These are phyloP conservation scores for Drosophila gunungcola DNA, from an alignment of 1,140 invertebrate species.

Conservation along the genomic window DNA sequence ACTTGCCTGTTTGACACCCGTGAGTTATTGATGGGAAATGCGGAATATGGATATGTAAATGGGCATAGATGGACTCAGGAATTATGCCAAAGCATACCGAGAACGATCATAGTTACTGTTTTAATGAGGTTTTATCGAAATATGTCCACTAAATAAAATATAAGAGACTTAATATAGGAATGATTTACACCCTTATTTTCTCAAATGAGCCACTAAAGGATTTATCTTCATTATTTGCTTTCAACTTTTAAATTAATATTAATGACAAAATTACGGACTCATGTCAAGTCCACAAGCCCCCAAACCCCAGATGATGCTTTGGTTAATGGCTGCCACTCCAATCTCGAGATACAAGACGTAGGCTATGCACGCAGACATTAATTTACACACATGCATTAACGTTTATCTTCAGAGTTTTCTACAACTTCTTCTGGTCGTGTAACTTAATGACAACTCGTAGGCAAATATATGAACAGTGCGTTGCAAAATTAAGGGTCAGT, in stretches of 20 bases:
- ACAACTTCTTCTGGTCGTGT: constrained; percentile 17
- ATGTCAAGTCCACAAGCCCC: background rate
- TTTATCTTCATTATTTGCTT: constrained; percentile 7
- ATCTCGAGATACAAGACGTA: constrained; percentile 3
- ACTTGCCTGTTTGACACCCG: constrained; percentile 19
- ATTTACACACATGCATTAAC: background rate
- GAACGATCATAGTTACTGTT: background rate
- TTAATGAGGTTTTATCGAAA: too few species aligned
- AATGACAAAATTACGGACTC: constrained; percentile 8
- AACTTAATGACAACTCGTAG: constrained; percentile 29
- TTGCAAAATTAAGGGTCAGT: background rate
- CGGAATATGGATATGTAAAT: constrained; percentile 20
- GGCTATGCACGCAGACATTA: background rate
- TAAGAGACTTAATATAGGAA: too few species aligned
- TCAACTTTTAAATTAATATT: constrained; percentile 19
- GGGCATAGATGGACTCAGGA: background rate
- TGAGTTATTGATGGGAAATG: constrained; percentile 29
- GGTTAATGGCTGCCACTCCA: constrained; percentile 23
- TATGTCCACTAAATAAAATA: too few species aligned
- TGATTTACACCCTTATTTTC: background rate
- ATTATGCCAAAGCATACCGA: background rate
- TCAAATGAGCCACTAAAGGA: background rate
- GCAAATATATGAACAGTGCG: constrained; percentile 14
- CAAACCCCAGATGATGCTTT: background rate
- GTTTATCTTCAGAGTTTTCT: background rate